A percentile compares a stretch with the other conserved stretches of the same genome.
Conservation (phyloP, 2,888 invertebrate genomes). For the Pollenia amentaria region DNA sequence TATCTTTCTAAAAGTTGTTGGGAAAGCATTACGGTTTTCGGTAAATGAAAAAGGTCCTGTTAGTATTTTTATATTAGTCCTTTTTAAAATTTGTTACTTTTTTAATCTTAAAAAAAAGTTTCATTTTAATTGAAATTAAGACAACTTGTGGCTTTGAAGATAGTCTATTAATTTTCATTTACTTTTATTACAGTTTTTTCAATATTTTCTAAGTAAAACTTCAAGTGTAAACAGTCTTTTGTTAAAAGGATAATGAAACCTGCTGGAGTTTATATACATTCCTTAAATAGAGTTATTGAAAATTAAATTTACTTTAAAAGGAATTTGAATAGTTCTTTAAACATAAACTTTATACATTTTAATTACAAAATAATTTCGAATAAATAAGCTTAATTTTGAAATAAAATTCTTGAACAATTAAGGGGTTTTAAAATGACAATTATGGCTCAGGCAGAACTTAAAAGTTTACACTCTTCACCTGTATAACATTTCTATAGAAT, state of each 20-base stretch:
- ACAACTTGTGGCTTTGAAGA: conserved; percentile 47
- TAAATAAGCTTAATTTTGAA: neutral
- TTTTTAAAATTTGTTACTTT: neutral
- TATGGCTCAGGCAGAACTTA: neutral
- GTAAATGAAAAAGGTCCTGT: neutral
- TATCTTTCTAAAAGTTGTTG: neutral
- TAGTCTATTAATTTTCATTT: conserved; percentile 47
- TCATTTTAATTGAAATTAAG: conserved; percentile 56
- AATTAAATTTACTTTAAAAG: conserved; percentile 13
- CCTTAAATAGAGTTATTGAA: conserved; percentile 25
- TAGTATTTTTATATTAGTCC: neutral
- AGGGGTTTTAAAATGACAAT: conserved; percentile 6
- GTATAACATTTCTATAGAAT: no score
- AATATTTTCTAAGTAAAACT: conserved; percentile 5
- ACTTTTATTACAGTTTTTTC: neutral
- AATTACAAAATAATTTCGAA: neutral
- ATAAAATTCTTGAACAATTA: conserved; percentile 15
- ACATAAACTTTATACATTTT: conserved; percentile 35
- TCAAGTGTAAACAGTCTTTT: conserved; percentile 9
- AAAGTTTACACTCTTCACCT: neutral
- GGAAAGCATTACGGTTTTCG: neutral
- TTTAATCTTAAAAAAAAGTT: conserved; percentile 13
- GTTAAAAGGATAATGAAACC: neutral
- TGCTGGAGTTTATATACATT: conserved; percentile 16
- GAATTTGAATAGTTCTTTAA: conserved; percentile 13